phyloP scores from a whole-genome alignment of 2,113 vertebrate genomes.

The Corvus moneduloides region DNA sequence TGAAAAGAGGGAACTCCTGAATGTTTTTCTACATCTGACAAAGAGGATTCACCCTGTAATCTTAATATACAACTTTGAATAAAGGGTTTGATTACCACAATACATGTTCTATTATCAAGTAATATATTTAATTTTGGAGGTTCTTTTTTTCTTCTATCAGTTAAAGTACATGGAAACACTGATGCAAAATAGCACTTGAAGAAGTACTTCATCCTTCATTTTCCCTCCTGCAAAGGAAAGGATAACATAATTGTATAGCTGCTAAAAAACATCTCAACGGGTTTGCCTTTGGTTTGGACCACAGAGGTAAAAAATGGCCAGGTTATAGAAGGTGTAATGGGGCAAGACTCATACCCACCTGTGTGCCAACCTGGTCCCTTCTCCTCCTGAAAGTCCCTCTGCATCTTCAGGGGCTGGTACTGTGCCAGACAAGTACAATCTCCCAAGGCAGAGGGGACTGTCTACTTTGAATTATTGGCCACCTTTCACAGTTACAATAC shows the following conservation, averaged over 20 bases:
- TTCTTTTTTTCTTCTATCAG: neutral
- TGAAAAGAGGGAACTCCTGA: neutral
- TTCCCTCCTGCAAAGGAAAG: neutral
- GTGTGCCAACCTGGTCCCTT: fast-evolving
- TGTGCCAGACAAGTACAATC: neutral
- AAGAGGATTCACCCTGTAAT: neutral
- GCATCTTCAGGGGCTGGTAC: neutral
- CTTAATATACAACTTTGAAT: neutral
- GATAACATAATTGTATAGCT: neutral
- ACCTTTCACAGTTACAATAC: neutral
- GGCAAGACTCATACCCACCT: neutral
- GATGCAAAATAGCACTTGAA: neutral
- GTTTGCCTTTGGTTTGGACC: neutral
- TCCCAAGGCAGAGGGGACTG: fast-evolving
- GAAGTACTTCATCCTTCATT: neutral
- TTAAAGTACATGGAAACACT: neutral
- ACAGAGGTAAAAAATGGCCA: neutral
- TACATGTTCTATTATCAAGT: neutral
- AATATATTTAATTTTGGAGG: neutral
- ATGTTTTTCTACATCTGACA: neutral
- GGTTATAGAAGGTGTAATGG: fast-evolving
- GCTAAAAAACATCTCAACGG: neutral
- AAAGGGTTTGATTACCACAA: neutral
- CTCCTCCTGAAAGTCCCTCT: neutral
- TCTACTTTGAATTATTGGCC: neutral